These are phyloP conservation scores for Macrosteles quadrilineatus DNA, from an alignment of 1,140 invertebrate genomes.

Conservation along the genomic window DNA sequence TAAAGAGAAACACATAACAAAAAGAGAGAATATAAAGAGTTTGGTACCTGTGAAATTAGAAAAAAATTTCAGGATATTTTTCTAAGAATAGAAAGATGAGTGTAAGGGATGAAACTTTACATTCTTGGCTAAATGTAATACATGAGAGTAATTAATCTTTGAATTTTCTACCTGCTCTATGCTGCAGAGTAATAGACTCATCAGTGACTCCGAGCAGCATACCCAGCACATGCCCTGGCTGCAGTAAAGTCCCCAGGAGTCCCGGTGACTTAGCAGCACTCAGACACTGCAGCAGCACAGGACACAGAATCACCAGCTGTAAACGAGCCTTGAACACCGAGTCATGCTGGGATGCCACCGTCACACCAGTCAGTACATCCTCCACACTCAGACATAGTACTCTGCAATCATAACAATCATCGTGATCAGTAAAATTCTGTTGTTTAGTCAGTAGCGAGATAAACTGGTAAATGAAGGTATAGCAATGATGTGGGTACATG, in stretches of 20 bases:
- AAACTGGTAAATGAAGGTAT: no score
- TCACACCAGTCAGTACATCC: slow-evolving; percentile 60
- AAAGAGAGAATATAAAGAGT: no score
- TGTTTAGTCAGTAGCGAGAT: no score
- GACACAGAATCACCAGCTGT: slow-evolving; percentile 78
- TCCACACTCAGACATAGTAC: slow-evolving; percentile 71
- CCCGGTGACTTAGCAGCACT: slow-evolving; percentile 51
- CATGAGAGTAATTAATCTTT: no score
- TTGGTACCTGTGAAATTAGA: no score
- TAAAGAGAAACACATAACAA: no score
- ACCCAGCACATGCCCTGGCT: slow-evolving; percentile 69
- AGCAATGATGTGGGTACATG: no score
- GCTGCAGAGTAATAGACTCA: slow-evolving; percentile 59
- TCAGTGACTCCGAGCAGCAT: slow-evolving; percentile 76
- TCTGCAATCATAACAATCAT: slow-evolving; percentile 55
- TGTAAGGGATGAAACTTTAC: no score
- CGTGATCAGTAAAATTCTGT: no score
- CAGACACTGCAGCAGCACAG: slow-evolving; percentile 63
- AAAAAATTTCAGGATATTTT: no score
- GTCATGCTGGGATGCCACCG: slow-evolving; percentile 55
- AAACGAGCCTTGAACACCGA: slow-evolving; percentile 49
- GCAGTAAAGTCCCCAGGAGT: slow-evolving; percentile 62
- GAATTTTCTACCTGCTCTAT: slow-evolving; percentile 59
- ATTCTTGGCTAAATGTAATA: no score
- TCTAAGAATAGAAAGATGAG: no score